Base-by-base conservation (phyloP, 2,113 vertebrate genomes). In the Conger conger region DNA sequence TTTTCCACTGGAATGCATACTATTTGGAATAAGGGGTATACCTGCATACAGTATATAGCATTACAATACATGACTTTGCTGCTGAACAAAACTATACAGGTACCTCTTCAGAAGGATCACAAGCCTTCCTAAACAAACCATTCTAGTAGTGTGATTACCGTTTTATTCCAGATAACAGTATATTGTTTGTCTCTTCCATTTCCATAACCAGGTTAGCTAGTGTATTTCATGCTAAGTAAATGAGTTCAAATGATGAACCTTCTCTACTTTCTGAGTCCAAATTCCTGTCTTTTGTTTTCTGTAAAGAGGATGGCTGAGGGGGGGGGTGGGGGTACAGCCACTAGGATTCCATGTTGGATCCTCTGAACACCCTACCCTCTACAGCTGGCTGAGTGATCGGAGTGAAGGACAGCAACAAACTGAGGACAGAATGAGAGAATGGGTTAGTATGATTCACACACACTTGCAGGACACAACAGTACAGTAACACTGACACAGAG, bases 141-240 rank as follows among this genome's bases (percentile, higher is more conserved):
- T 85, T 54, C 38, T 85, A 85, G 81, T 81, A 85, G 54, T 85
- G 54, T 63, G 18, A 37, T 84, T 79, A 84, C 63, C 42, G 18
- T 81, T 45, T 81, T 60, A 6, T 20, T 79, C 33, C 11, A 23
- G 15, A 38, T 35, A 81, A 73, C 7, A 30, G 84, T 6, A 33
- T 23, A 4, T 63, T 8, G 23, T 35, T 85, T 37, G 57, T 36
- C 15, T 38, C 4, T 80, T 42, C 79, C 79, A 37, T 50, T 42
- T 50, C 42, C 27, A 30, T 27, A 53, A 18, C 38, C 40, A 80
- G 27, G n/a, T 18, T 80, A 45, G 38, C 79, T n/a, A 80, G 3
- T 37, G n/a, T 45, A 80, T 30, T 30, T 18, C 79, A 50, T 45
- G 42, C 2, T 80, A 27, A 0, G 18, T 63, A 23, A 63, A 3